Evolutionary conservation across 1,140 invertebrate species (phyloP).

Genomic region (Drosophila parabipectinata): DNA sequence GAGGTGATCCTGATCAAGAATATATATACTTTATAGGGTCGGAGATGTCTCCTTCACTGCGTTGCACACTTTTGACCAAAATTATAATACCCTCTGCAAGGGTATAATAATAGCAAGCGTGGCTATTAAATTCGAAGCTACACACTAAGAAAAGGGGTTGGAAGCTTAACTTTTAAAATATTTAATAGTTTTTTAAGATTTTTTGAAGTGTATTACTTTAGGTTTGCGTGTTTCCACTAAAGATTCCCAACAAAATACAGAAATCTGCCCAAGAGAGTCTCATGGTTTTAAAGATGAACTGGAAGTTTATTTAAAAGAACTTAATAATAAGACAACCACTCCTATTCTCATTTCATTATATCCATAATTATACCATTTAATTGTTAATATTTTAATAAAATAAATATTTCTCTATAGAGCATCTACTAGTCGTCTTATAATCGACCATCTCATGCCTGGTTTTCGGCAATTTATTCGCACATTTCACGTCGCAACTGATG

Average conservation of each 20-base stretch:
- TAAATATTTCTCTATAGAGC: not conserved
- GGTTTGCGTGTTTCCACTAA: not conserved
- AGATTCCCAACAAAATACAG: not conserved
- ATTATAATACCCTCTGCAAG: too few species aligned
- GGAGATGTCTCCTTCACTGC: too few species aligned
- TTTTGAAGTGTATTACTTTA: not conserved
- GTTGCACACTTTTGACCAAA: too few species aligned
- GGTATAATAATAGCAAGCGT: slow-evolving; percentile 38
- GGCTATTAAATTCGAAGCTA: slow-evolving; percentile 63
- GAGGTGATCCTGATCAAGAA: too few species aligned
- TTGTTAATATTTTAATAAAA: not conserved
- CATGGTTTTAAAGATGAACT: too few species aligned
- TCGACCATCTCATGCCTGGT: not conserved
- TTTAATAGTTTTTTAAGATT: not conserved
- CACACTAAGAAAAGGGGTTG: not conserved
- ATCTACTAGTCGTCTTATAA: not conserved
- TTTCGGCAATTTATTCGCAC: slow-evolving; percentile 40
- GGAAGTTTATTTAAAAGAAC: not conserved
- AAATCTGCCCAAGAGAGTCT: not conserved
- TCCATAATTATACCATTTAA: not conserved
- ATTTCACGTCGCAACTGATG: slow-evolving; percentile 13
- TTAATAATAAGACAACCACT: too few species aligned
- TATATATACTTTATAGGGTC: too few species aligned
- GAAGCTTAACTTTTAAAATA: not conserved
- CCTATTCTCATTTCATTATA: too few species aligned